A percentile compares a stretch with the other conserved stretches of the same genome.
phyloP scores from a whole-genome alignment of 2,797 vertebrate species.

The Sus cebifrons region DNA sequence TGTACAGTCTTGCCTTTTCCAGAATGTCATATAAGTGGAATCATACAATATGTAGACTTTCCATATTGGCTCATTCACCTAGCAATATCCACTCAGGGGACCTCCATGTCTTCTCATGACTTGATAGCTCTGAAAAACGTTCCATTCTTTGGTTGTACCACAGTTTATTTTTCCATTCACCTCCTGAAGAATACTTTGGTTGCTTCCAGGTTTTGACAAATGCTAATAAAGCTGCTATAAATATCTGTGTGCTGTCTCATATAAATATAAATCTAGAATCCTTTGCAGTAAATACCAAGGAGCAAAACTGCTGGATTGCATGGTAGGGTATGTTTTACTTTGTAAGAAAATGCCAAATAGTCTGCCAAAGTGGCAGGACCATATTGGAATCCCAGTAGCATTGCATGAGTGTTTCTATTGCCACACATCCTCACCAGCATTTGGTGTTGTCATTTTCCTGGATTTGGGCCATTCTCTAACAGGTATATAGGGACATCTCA shows the following conservation, averaged over 20 bases:
- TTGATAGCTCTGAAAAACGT: neutral
- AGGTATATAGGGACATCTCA: neutral
- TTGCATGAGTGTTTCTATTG: neutral
- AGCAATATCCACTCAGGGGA: neutral
- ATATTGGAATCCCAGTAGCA: neutral
- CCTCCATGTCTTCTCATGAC: neutral
- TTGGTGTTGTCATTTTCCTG: neutral
- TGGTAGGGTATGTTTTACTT: neutral
- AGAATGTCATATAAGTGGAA: neutral
- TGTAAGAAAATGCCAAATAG: neutral
- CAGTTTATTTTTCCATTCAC: neutral
- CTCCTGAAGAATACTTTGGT: neutral
- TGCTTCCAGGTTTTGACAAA: neutral
- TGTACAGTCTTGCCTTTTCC: neutral
- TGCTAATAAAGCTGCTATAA: neutral
- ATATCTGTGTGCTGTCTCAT: neutral
- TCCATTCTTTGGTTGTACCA: neutral
- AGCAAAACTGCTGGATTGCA: neutral
- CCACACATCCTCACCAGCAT: neutral
- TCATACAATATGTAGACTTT: neutral
- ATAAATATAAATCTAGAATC: neutral
- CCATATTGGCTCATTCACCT: neutral
- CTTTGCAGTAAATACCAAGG: neutral
- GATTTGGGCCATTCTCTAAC: neutral
- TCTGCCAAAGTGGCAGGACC: neutral